Percentiles rank a stretch among this genome's conserved stretches.
Conservation (phyloP, 2,888 invertebrate genomes). For the Bugulina stolonifera region DNA sequence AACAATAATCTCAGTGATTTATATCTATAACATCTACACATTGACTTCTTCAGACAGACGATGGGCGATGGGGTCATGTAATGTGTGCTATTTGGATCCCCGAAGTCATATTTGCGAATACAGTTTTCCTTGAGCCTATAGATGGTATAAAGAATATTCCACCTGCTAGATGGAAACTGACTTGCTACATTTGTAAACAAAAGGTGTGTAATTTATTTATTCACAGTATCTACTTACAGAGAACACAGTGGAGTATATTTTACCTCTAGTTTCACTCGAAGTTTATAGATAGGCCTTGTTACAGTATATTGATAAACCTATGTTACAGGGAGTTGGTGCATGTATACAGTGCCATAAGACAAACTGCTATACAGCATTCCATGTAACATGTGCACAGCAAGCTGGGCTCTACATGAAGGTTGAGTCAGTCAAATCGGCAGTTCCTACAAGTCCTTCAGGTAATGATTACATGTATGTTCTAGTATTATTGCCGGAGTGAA, state of each 20-base stretch:
- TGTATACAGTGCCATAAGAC: constrained; percentile 97
- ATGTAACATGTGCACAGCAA: constrained; percentile 95
- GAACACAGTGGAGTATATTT: too few species aligned
- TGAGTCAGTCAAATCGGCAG: constrained; percentile 66
- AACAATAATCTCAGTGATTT: too few species aligned
- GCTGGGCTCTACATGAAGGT: constrained; percentile 77
- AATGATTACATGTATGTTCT: too few species aligned
- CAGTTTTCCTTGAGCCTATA: constrained; percentile 92
- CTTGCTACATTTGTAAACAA: constrained; percentile 84
- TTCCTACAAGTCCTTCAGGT: constrained; percentile 36
- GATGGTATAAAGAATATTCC: constrained; percentile 95
- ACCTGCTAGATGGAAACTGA: constrained; percentile 88
- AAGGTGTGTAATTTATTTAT: constrained; percentile 7
- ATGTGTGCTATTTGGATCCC: constrained; percentile 99
- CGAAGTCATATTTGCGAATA: constrained; percentile 89
- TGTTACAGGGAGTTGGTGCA: constrained; percentile 72
- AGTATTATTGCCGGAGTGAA: too few species aligned
- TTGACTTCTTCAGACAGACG: too few species aligned
- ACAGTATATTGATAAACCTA: too few species aligned
- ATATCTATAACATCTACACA: too few species aligned
- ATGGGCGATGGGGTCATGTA: constrained; percentile 94
- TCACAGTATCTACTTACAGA: not conserved
- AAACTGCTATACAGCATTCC: constrained; percentile 94
- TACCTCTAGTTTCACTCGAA: too few species aligned
- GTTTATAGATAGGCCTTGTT: too few species aligned